These are phyloP conservation scores for Turdus rufiventris DNA, from an alignment of 2,113 vertebrate species.

Conservation along the genomic window DNA sequence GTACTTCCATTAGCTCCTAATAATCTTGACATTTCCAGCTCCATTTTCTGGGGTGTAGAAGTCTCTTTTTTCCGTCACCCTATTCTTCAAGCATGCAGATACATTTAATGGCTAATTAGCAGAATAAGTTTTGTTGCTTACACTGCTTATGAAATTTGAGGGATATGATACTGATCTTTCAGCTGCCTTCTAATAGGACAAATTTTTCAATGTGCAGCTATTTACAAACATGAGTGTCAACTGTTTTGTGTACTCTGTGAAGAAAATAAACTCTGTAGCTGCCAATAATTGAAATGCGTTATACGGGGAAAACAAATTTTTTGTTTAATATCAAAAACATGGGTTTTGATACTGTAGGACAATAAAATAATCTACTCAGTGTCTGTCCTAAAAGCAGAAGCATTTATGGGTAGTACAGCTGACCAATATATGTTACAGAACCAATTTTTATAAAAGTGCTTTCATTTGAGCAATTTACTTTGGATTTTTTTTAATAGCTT, in stretches of 20 bases:
- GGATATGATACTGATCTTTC: not conserved
- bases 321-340: not conserved
- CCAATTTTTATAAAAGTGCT: not conserved
- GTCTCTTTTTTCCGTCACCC: not conserved
- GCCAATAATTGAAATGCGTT: not conserved
- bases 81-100: not conserved
- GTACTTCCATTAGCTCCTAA: not conserved
- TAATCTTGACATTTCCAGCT: not conserved
- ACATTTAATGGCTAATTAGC: not conserved
- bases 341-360: not conserved
- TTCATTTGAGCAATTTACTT: not conserved
- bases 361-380: not conserved
- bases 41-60: not conserved
- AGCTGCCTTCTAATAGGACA: not conserved
- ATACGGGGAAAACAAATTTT: not conserved
- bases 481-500: not conserved
- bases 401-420: not conserved
- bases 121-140: not conserved
- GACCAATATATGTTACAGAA: not conserved
- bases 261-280: not conserved
- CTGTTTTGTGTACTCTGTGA: not conserved
- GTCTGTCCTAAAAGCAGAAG: not conserved
- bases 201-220: not conserved
- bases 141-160: not conserved
- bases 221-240: not conserved